Percentiles rank a stretch among this genome's conserved stretches.
Conservation (phyloP, 2,888 invertebrate genomes). For the Microctonus hyperodae region DNA sequence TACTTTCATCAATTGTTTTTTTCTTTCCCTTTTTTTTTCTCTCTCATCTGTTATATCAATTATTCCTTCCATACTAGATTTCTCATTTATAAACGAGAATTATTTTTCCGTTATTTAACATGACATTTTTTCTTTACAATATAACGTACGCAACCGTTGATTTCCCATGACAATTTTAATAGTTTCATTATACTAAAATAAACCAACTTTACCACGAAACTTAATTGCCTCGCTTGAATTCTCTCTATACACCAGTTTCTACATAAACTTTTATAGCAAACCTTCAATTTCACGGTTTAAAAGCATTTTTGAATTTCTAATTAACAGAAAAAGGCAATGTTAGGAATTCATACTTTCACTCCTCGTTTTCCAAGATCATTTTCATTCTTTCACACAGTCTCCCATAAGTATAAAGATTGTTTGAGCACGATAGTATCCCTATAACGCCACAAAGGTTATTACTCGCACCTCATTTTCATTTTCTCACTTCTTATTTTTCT, state of each 20-base stretch:
- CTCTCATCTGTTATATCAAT: neutral
- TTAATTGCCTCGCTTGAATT: conserved; percentile 4
- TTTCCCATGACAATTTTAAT: conserved; percentile 26
- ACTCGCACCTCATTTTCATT: neutral
- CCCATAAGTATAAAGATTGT: too few relatives aligned
- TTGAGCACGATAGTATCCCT: conserved; percentile 15
- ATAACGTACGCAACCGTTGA: conserved; percentile 9
- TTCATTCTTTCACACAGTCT: neutral
- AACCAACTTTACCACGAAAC: conserved; percentile 5
- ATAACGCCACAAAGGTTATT: conserved; percentile 7
- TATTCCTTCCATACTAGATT: neutral
- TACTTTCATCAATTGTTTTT: neutral
- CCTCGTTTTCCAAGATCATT: neutral
- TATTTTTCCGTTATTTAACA: neutral
- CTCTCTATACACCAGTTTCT: neutral
- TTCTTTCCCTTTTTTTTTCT: neutral
- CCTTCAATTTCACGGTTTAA: neutral
- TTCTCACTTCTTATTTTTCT: neutral
- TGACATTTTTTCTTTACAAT: neutral
- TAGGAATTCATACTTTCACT: neutral
- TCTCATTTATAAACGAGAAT: neutral
- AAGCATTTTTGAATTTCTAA: neutral
- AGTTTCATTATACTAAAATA: neutral
- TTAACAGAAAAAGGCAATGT: neutral
- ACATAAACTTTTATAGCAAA: neutral